phyloP scores from a whole-genome alignment of 2,888 invertebrate species.

The Macrosiphum euphorbiae region DNA sequence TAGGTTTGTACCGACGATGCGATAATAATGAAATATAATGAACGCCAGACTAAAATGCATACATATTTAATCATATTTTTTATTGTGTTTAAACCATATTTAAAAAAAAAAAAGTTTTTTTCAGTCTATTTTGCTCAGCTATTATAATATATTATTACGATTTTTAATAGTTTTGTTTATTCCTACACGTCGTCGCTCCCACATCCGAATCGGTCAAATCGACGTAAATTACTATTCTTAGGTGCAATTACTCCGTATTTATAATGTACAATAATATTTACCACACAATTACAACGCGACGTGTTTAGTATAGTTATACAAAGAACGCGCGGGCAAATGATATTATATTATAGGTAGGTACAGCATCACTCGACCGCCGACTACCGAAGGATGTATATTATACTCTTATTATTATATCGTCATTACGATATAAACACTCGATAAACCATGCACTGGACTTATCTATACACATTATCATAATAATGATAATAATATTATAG shows the following conservation, averaged over 20 bases:
- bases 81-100: not conserved
- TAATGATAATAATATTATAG: not conserved
- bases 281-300: not conserved
- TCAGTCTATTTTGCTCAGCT: not conserved
- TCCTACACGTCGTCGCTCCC: conserved; percentile 27
- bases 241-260: conserved; percentile 14
- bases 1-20: not conserved
- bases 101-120: not conserved
- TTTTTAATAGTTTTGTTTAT: conserved; percentile 49
- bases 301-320: not conserved
- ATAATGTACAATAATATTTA: not conserved
- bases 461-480: not conserved
- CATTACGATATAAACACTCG: not conserved
- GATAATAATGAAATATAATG: not conserved
- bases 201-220: not conserved
- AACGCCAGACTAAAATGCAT: not conserved
- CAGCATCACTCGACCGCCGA: not conserved
- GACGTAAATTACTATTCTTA: conserved; percentile 11
- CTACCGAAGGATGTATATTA: not conserved
- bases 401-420: not conserved
- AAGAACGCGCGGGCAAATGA: not conserved
- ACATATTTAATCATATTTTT: not conserved
- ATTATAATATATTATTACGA: not conserved
- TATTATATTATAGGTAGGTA: not conserved
- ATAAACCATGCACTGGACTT: not conserved